Evolutionary conservation across 2,888 invertebrate species (phyloP).

Genomic region (Patella ulyssiponensis): DNA sequence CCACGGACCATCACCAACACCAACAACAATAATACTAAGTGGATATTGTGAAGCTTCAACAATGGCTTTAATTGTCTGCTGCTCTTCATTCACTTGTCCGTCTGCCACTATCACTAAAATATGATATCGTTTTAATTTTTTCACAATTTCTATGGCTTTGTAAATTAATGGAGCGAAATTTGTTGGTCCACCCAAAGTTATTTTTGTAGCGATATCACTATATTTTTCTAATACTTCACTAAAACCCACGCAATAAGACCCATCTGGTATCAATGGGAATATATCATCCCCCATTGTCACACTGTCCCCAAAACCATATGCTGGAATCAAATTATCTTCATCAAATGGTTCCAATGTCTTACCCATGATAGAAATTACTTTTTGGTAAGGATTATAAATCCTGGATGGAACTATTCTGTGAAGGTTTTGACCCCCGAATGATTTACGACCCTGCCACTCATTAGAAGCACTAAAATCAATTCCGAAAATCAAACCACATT

Average conservation of each 20-base stretch:
- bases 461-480: conserved; percentile 76
- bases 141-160: conserved; percentile 73
- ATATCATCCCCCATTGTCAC: conserved; percentile 61
- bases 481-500: conserved; percentile 74
- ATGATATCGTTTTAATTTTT: conserved; percentile 58
- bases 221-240: conserved; percentile 71
- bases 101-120: conserved; percentile 74
- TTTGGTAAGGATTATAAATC: conserved; percentile 74
- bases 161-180: conserved; percentile 74
- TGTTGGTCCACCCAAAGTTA: conserved; percentile 74
- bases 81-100: conserved; percentile 74
- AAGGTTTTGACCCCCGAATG: conserved; percentile 72
- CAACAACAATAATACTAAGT: conserved; percentile 74
- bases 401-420: conserved; percentile 68
- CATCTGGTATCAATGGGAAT: conserved; percentile 59
- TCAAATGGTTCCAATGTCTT: conserved; percentile 68
- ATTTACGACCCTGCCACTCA: conserved; percentile 75
- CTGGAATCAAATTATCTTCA: conserved; percentile 64
- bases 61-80: conserved; percentile 73
- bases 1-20: conserved; percentile 76
- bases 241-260: conserved; percentile 59
- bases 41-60: conserved; percentile 74
- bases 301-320: conserved; percentile 70
- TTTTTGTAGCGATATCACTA: conserved; percentile 70
- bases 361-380: conserved; percentile 68